Base-by-base conservation (phyloP, 2,888 invertebrate genomes). In the Agapetus fuscipes region DNA sequence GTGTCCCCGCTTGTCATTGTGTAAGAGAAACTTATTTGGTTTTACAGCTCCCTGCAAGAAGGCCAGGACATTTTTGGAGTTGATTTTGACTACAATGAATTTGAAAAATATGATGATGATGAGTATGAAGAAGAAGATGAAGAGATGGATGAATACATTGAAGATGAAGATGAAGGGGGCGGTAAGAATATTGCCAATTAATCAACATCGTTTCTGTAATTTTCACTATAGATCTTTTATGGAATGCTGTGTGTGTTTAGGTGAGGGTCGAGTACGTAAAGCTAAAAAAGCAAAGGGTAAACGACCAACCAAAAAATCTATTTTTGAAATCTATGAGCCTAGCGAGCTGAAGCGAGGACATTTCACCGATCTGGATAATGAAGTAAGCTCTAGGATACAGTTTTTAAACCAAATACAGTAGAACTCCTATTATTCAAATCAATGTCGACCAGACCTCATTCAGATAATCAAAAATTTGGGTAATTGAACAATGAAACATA, bases 1-100 rank as follows among this genome's bases (percentile, higher is more conserved):
- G n/a, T n/a, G n/a, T n/a, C n/a, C n/a, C n/a, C n/a, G n/a, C n/a
- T n/a, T n/a, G n/a, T n/a, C n/a, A n/a, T n/a, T n/a, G n/a, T n/a
- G n/a, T n/a, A n/a, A n/a, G n/a, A n/a, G n/a, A n/a, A n/a, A n/a
- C n/a, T n/a, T n/a, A n/a, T n/a, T n/a, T n/a, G n/a, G n/a, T n/a
- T n/a, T 50, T 53, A 10, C 49, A 87, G 81, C 9, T 88, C 89
- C 1, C 66, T 96, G 12, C 95, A 96, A 76, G 93, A 97, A 61
- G 98, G 97, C 37, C 95, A 96, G 61, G 97, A 98, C 58, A 94
- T 97, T 49, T 98, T 98, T 59, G 98, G 97, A 17, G 94, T 96
- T n/a, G 97, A 97, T 60, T 96, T 97, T 63, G 95, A 91, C 56
- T 91, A 85, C 56, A 89, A 89, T 43, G 90, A 91, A 50, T 87